Evolutionary conservation across 2,797 vertebrate genomes (phyloP).

Genomic region (Oreortyx pictus): DNA sequence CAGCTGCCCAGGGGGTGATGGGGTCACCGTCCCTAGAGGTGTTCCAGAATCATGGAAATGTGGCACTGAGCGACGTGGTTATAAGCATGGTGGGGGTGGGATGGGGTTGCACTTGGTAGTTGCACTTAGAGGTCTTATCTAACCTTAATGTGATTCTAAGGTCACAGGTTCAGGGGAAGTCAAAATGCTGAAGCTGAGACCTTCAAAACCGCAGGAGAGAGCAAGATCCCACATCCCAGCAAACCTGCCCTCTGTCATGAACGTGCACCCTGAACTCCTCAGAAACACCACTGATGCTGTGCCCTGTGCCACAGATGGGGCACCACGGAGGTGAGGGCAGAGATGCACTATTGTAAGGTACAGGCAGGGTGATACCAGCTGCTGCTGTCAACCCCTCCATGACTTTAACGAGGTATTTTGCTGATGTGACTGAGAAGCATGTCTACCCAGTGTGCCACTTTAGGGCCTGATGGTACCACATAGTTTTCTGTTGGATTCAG

Average conservation of each 20-base stretch:
- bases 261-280: background rate
- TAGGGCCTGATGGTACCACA: background rate
- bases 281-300: background rate
- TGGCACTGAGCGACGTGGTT: too few relatives aligned
- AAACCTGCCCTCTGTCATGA: background rate
- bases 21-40: too few relatives aligned
- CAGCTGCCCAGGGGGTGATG: too few relatives aligned
- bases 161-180: background rate
- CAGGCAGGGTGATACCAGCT: background rate
- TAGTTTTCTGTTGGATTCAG: background rate
- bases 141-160: background rate
- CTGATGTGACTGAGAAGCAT: background rate
- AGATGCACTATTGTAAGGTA: background rate
- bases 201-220: background rate
- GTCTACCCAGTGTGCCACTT: accelerated
- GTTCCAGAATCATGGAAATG: too few relatives aligned
- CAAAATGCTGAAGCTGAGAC: background rate
- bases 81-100: too few relatives aligned
- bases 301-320: background rate
- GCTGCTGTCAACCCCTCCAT: background rate
- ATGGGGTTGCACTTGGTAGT: too few relatives aligned
- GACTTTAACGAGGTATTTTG: background rate
- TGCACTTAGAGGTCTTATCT: too few relatives aligned
- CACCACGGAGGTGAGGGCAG: background rate
- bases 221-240: background rate